Base-by-base conservation (phyloP, 1,140 invertebrate genomes). In the Zaprionus nigranus region DNA sequence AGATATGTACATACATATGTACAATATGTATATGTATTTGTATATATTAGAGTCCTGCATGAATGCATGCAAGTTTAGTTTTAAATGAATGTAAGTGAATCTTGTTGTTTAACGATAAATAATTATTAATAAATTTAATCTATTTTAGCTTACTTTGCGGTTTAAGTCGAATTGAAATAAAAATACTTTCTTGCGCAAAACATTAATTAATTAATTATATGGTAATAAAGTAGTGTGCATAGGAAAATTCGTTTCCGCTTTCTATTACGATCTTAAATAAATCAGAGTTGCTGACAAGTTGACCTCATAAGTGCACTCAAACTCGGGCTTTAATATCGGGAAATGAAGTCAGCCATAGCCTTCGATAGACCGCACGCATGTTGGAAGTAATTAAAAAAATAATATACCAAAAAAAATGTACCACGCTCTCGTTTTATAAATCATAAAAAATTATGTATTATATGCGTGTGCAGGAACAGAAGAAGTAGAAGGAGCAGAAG, bases 371-470 rank as follows among this genome's bases (percentile, higher is more conserved):
- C 74, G 49, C 64, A 81, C 84, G 70, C 84, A 87, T 83, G 81
- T 81, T 84, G 84, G 84, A 88, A 81, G 88, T 84, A 88, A 87
- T 87, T 88, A 87, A 83, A 65, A 70, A 61, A 74, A 82, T 78
- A 78, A 64, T 61, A 74, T 36, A 65, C 36, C 49, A 72, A 64
- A 64, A 64, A n/a, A 54, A 49, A 24, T 36, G 15, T 3, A 15
- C 15, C 60, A 12, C n/a, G n/a, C 40, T 51, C 63, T 26, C 11
- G n/a, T 83, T 88, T 88, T 90, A 90, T 84, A 88, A 88, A 88
- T 79, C 85, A 88, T 84, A 88, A 90, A 88, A 87, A 84, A 88
- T 84, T 88, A 88, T 88, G 84, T 84, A 70, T 81, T 75, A 67
- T 90, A 76, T 81, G 84, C 84, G 84, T 90, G 82, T 85, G 83